Base-by-base conservation (phyloP, 2,113 vertebrate species). In the Gobiocypris rarus region DNA sequence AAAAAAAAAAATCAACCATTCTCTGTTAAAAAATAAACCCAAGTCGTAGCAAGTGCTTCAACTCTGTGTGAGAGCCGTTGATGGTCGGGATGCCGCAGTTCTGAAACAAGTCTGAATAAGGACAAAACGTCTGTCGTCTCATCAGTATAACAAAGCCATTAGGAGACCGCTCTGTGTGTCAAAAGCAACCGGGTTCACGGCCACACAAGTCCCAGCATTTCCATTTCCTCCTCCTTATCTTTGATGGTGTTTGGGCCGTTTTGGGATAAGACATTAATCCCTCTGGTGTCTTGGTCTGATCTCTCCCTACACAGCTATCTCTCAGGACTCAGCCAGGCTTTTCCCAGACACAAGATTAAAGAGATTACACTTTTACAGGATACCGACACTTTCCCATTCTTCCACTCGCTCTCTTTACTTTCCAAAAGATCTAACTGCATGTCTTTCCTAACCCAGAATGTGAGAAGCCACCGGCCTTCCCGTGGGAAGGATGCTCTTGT, bases 271-370 rank as follows among this genome's bases (percentile, higher is more conserved):
- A 48, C 48, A 85, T 54, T 86, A 81, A 79, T 77, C 81, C 84
- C 52, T 59, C 56, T 38, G 63, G 75, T 81, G 83, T 61, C 69
- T 81, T 50, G 43, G 83, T 76, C 83, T 84, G 85, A 84, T 86
- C 78, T 84, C 84, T 86, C 26, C 74, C 73, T 8, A 59, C n/a
- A 75, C 52, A 45, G 26, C 22, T 79, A 67, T 77, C 81, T 65
- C 63, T 79, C 83, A 69, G 65, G 79, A 56, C 79, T 65, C 13
- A 63, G 43, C 22, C 56, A 75, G 59, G 34, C 50, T 81, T 81
- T 83, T 85, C 80, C 75, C 75, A 75, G 85, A 61, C 70, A 75
- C 41, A 76, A 54, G 83, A 87, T 87, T 85, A 87, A 75, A 85
- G 71, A 83, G 83, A 89, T 85, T 85, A 81, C 75, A 85, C 67